Base-by-base conservation (phyloP, 1,140 invertebrate species). In the Drosophila nikananu region DNA sequence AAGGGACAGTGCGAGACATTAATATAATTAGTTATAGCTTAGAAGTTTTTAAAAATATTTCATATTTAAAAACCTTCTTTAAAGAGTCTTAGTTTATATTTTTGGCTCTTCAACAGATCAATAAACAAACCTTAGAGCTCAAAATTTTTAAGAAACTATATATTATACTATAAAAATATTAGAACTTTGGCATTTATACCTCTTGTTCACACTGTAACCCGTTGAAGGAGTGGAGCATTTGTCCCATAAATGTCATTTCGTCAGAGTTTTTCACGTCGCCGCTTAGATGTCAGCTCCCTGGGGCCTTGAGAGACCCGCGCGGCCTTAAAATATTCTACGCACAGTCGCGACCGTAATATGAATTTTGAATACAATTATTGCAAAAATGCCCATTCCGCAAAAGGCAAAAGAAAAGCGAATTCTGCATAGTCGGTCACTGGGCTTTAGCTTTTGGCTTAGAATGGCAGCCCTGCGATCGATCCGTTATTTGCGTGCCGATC, bases 281-380 rank as follows among this genome's bases (percentile, higher is more conserved):
- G 71, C 68, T 73, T 73, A 73, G 71, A 73, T 73, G 67, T 73
- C 71, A 52, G 68, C 67, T 82, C 83, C 74, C 74, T 39, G 78
- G 71, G 79, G 72, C 65, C 79, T 77, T 81, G 63, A 68, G 57
- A 57, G 30, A 58, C 32, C 35, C 35, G 49, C 55, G 23, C 21
- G 72, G 71, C 68, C 74, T 74, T 89, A 82, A 90, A 75, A 80
- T 89, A 89, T 89, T 89, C 86, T 71, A 84, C 73, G 76, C 86
- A 89, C 81, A 86, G 68, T 51, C 62, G 60, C 62, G 77, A 59
- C 78, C 70, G 77, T 86, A 72, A 84, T 89, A 89, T 89, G 86
- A 89, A 86, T 90, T 89, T 89, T 89, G 86, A 89, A 89, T 89
- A 89, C 77, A 80, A 81, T 84, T 65, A 90, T 84, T 90, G 86